phyloP scores from a whole-genome alignment of 2,888 invertebrate genomes.

The Notocelia uddmanniana region DNA sequence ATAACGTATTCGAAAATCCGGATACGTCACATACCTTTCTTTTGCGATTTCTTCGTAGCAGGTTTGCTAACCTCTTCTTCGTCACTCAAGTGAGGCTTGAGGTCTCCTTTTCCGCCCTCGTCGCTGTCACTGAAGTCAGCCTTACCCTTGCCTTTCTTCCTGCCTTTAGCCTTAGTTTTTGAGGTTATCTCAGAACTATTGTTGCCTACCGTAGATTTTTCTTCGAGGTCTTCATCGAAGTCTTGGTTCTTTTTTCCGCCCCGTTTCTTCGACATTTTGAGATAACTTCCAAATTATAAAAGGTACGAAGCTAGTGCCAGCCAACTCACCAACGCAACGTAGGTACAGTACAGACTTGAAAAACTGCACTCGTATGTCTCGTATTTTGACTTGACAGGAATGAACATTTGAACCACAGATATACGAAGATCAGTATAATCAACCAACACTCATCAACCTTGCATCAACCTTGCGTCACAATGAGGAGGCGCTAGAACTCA shows the following conservation, averaged over 20 bases:
- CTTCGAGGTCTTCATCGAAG: conserved; percentile 83
- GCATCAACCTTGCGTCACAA: too few species aligned
- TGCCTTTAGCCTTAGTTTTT: conserved; percentile 80
- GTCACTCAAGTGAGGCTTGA: conserved; percentile 69
- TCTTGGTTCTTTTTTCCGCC: conserved; percentile 86
- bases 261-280: conserved; percentile 86
- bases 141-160: conserved; percentile 80
- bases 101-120: conserved; percentile 65
- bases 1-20: background rate
- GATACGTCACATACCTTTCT: conserved; percentile 73
- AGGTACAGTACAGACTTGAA: background rate
- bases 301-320: background rate
- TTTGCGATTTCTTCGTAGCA: conserved; percentile 79
- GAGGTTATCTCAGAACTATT: conserved; percentile 80
- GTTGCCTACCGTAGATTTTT: conserved; percentile 63
- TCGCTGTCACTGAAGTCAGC: conserved; percentile 80
- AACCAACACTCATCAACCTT: too few species aligned
- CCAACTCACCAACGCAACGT: conserved; percentile 39
- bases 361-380: background rate
- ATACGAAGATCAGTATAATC: background rate
- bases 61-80: conserved; percentile 76
- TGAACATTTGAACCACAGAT: background rate
- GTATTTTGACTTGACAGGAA: background rate
- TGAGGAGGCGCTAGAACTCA: too few species aligned
- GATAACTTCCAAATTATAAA: conserved; percentile 9